These are phyloP conservation scores for Acleris emargana DNA, from an alignment of 2,888 invertebrate species.

Conservation along the genomic window DNA sequence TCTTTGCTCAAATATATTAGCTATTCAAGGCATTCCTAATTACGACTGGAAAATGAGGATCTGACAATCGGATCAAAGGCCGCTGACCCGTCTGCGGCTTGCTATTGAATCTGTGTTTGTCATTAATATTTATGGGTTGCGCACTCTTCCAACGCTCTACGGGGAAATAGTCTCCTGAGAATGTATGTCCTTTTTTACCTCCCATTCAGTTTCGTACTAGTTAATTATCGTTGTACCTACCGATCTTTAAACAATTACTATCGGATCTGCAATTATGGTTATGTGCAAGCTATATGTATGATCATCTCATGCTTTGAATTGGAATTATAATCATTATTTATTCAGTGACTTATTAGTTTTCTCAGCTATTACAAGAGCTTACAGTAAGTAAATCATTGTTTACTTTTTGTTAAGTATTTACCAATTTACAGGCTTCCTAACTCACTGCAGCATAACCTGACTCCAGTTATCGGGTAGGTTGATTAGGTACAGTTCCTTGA, in stretches of 20 bases:
- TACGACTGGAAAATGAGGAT: constrained; percentile 68
- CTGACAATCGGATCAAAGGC: constrained; percentile 74
- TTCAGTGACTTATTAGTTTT: neutral
- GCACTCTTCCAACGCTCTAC: constrained; percentile 69
- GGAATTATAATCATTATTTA: neutral
- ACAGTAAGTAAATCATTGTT: no score
- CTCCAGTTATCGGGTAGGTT: constrained; percentile 6
- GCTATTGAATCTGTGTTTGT: constrained; percentile 73
- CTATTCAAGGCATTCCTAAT: constrained; percentile 65
- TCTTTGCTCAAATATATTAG: constrained; percentile 50
- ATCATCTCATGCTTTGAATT: neutral
- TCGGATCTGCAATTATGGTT: neutral
- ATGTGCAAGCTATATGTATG: neutral
- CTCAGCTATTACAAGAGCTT: neutral
- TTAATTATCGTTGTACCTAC: constrained; percentile 30
- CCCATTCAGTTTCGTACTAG: constrained; percentile 39
- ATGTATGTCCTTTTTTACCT: constrained; percentile 66
- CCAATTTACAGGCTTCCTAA: no score
- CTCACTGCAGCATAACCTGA: neutral
- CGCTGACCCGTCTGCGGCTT: constrained; percentile 70
- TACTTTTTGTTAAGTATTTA: no score
- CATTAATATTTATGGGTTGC: constrained; percentile 79
- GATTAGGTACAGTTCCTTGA: constrained; percentile 27
- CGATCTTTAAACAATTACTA: constrained; percentile 4
- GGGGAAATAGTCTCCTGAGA: constrained; percentile 65